Percentiles rank a stretch among this genome's conserved stretches.
Evolutionary conservation across 1,140 invertebrate species (phyloP).

Genomic region (Stegodyphus dumicola): DNA sequence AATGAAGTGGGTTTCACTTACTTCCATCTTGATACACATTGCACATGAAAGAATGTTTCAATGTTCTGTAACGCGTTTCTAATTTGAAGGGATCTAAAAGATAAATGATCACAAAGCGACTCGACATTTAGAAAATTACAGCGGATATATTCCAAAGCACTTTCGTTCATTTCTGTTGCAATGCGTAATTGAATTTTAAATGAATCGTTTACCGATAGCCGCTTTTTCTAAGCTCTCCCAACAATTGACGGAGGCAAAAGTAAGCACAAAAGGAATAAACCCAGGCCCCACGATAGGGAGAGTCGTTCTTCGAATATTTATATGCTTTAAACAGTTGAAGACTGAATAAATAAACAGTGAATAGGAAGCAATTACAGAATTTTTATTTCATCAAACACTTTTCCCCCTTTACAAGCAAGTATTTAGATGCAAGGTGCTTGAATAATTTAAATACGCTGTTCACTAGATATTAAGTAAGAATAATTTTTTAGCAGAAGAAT

Average conservation of each 20-base stretch:
- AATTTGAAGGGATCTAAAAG: neutral
- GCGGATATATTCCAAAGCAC: constrained; percentile 14
- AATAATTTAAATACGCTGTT: no score
- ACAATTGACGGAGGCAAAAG: constrained; percentile 18
- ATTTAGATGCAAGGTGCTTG: no score
- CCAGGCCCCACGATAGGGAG: neutral
- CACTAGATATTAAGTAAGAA: no score
- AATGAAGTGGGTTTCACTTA: no score
- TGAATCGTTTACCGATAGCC: constrained; percentile 38
- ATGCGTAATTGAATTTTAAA: constrained; percentile 37
- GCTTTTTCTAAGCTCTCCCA: constrained; percentile 20
- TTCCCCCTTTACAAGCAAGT: no score
- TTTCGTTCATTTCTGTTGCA: neutral
- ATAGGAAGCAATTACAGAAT: constrained; percentile 18
- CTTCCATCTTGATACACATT: no score
- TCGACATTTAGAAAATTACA: constrained; percentile 7
- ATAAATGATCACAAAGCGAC: constrained; percentile 16
- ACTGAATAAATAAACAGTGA: constrained; percentile 25
- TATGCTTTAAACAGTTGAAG: constrained; percentile 26
- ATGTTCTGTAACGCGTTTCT: neutral
- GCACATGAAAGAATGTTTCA: no score
- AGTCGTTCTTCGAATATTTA: constrained; percentile 30
- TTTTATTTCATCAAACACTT: constrained; percentile 21
- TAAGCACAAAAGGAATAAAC: constrained; percentile 5
- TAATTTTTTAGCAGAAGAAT: no score